Percentiles rank a stretch among this genome's conserved stretches.
Evolutionary conservation across 2,888 invertebrate species (phyloP).

Genomic region (Drosophila borealis): DNA sequence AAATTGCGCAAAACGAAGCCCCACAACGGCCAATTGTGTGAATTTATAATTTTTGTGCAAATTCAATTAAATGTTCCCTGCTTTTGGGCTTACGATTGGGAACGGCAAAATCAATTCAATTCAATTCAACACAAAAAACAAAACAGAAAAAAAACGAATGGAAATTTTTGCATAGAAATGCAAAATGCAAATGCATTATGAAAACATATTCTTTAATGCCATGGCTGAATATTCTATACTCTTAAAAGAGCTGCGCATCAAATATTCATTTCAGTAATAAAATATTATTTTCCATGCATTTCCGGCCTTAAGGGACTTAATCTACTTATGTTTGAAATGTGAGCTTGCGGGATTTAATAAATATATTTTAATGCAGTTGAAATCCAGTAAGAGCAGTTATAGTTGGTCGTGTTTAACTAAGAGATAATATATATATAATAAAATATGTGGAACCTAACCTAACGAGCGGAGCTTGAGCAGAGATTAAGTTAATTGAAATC

Average conservation of each 20-base stretch:
- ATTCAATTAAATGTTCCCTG: slow-evolving; percentile 58
- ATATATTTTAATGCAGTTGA: background rate
- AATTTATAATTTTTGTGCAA: slow-evolving; percentile 58
- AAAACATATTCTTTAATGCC: slow-evolving; percentile 2
- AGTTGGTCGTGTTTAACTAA: too few relatives aligned
- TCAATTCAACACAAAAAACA: slow-evolving; percentile 14
- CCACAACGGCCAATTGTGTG: slow-evolving; percentile 48
- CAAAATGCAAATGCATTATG: slow-evolving; percentile 22
- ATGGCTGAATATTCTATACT: slow-evolving; percentile 13
- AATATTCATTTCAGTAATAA: background rate
- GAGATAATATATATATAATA: too few relatives aligned
- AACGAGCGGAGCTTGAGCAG: too few relatives aligned
- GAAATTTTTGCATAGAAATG: slow-evolving; percentile 24
- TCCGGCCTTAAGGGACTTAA: background rate
- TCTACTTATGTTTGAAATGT: slow-evolving; percentile 3
- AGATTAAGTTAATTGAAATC: too few relatives aligned
- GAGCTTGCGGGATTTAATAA: background rate
- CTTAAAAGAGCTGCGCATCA: background rate
- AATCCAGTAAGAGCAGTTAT: too few relatives aligned
- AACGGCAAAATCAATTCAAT: slow-evolving; percentile 30
- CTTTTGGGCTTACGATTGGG: slow-evolving; percentile 4
- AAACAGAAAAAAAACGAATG: background rate
- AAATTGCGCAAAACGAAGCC: slow-evolving; percentile 59
- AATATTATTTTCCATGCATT: slow-evolving; percentile 5
- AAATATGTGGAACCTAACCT: too few relatives aligned